Evolutionary conservation across 2,113 vertebrate genomes (phyloP), one percentile per base, ranked within the genome.

Genomic region (Etia nguti): DNA sequence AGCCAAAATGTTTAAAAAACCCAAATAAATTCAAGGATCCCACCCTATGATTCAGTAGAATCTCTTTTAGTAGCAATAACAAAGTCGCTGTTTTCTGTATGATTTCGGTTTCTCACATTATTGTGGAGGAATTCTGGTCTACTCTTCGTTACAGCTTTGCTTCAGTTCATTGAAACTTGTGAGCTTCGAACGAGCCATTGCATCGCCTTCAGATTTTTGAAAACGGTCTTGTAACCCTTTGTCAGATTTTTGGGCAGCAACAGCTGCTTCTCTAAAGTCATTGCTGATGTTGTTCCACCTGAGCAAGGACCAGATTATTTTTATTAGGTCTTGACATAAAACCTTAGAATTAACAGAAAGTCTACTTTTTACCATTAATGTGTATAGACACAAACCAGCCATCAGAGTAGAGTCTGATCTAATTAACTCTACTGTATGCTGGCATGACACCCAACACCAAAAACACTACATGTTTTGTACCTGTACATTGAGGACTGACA

Each of bases 111-210:
- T 31, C 57, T 65, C 60, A 11, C 59, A 1, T 36, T n/a, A 36
- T 0, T 13, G 60, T 8, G 60, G 60, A 65, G 60, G 60, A 12
- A 12, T 22, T 0, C 20, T 22, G 62, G 4, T 22, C 20, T 8
- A 41, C 20, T 68, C 34, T 65, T 38, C 34, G 22, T 43, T 2
- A 3, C 34, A 38, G 34, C 62, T 68, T 41, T 22, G 62, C 34
- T 41, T 41, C 62, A 68, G 20, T 41, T 65, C 60, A 22, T n/a
- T 38, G 60, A 65, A 8, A n/a, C 34, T 38, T 6, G 34, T n/a
- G 60, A 38, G 60, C 60, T 65, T 65, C 38, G 34, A 65, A 12
- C 38, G 20, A n/a, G 10, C 34, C 6, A n/a, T 12, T 65, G 60
- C 34, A 38, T 68, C 62, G 22, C 34, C 34, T 68, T 36, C 31